Evolutionary conservation across 1,140 invertebrate genomes (phyloP), one percentile per base, ranked within the genome.

Genomic region (Drosophila pallidifrons): DNA sequence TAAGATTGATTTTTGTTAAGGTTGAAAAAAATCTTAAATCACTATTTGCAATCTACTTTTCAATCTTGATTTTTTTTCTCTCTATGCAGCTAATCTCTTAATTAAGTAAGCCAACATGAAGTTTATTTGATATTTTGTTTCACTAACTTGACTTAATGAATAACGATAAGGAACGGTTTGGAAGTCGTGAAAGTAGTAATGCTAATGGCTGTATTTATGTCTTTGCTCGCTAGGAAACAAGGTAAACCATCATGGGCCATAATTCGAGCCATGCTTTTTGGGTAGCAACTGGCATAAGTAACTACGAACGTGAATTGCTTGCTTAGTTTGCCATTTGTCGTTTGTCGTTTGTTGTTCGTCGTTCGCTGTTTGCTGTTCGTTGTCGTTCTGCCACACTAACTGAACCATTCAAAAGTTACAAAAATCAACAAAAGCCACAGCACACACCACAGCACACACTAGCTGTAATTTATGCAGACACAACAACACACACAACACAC

Each of bases 381-480:
- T 10, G 20, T 43, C 20, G 20, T 45, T 4, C 38, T 45, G 57
- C 15, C 43, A 13, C 58, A 47, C 32, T 45, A 55, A 47, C 15
- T 28, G 35, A 67, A 66, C 16, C 45, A 52, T 60, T 58, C 30
- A 38, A 67, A 76, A 76, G 65, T 59, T 45, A 66, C 66, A 45
- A 83, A 77, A 77, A 69, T 55, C 51, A 67, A 46, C 57, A 70
- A 65, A 61, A 69, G 20, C 52, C 51, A 43, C 43, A 51, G 51
- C 3, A 57, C 41, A 41, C 32, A 16, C 52, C 45, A 46, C 45
- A 46, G 46, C 15, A 16, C 15, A 16, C 15, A 57, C 65, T 69
- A 69, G 65, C 55, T 43, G 25, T 75, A 70, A 70, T 70, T 65
- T 75, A 78, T 75, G 76, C 74, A 73, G 15, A 47, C 13, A 32